Conservation (phyloP, 2,888 invertebrate genomes). For the Sinhomidia bicolor region DNA sequence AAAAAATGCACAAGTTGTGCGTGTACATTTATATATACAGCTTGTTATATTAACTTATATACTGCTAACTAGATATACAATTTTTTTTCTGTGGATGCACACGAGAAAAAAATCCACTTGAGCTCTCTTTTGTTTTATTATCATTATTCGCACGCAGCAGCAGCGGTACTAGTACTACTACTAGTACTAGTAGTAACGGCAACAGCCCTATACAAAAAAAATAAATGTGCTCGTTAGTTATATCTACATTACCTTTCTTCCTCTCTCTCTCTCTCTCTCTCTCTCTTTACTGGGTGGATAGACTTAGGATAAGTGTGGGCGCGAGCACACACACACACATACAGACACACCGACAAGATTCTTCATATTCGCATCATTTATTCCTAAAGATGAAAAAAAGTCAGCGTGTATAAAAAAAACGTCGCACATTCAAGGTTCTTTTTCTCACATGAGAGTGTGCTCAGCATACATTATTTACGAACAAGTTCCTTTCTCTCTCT, state of each 20-base stretch:
- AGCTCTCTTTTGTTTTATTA: constrained; percentile 54
- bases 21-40: not conserved
- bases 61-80: no score
- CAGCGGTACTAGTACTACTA: not conserved
- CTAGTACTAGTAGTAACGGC: not conserved
- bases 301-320: not conserved
- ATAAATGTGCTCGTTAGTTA: constrained; percentile 15
- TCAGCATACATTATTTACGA: constrained; percentile 55
- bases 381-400: constrained; percentile 10
- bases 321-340: not conserved
- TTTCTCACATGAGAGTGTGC: constrained; percentile 42
- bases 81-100: not conserved
- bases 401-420: not conserved
- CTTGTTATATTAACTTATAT: no score
- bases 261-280: not conserved
- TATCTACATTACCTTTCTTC: not conserved
- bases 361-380: constrained; percentile 53
- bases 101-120: constrained; percentile 19
- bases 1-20: constrained; percentile 13
- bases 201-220: not conserved
- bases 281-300: not conserved
- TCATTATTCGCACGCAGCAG: constrained; percentile 58
- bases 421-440: constrained; percentile 43
- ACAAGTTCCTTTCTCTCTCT: not conserved
- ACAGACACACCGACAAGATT: not conserved